Evolutionary conservation across 2,797 vertebrate species (phyloP), one percentile per base, ranked within the genome.

Genomic region (Decapterus maruadsi): DNA sequence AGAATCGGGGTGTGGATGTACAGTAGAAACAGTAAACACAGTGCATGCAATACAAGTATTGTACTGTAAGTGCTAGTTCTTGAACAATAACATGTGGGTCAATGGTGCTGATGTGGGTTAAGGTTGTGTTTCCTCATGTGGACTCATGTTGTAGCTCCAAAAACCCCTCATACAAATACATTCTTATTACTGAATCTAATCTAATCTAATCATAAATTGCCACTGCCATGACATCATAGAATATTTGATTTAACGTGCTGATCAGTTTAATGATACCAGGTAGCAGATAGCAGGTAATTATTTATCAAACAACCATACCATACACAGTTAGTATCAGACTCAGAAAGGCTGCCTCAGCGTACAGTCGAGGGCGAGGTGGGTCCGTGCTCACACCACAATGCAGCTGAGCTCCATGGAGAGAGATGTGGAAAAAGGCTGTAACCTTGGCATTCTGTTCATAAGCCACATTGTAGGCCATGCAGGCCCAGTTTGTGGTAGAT

Each of bases 391-490:
- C 19, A 54, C 22, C 66, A 69, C 77, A 78, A 69, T 70, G 22
- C 34, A 63, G 50, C 26, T 45, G 38, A 53, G 68, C 62, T 69
- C 19, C 70, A 56, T 19, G 9, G 29, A 51, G 48, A 64, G 58
- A 68, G 61, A 73, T 38, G 40, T 75, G 77, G 75, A 83, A 73
- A 89, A 88, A 88, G 79, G 63, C 80, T 76, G 60, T 72, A 81
- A 90, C 91, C 89, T 93, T 93, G 88, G 83, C 67, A 80, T 79
- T 88, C 71, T 83, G 74, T 69, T 80, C 77, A 68, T 83, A 78
- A 76, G 74, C 78, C 56, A 76, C 72, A 77, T 82, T 59, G 65
- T 54, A 20, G 50, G 64, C 71, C 61, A 66, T 2, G 40, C 69
- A 68, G 80, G 45, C 77, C 76, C 77, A 76, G 77, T 72, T 81